These are phyloP conservation scores for Lochmaea capreae DNA, from an alignment of 2,888 invertebrate genomes.

Conservation along the genomic window DNA sequence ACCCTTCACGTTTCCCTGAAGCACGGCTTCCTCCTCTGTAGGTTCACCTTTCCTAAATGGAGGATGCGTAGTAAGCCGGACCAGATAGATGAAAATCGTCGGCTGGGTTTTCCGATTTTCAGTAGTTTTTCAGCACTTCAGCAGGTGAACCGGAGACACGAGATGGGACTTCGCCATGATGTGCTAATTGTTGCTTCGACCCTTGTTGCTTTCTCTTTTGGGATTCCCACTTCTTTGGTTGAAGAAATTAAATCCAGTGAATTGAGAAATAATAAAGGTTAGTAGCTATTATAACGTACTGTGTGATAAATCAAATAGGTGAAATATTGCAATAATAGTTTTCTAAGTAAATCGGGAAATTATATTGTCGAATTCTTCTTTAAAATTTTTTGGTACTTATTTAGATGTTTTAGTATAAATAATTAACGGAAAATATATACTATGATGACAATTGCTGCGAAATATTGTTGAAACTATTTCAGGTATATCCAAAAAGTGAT, in stretches of 20 bases:
- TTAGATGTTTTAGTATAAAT: too few species aligned
- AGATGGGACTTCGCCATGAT: constrained; percentile 49
- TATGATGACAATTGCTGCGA: too few species aligned
- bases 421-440: too few species aligned
- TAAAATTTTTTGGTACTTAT: too few species aligned
- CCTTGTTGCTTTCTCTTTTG: constrained; percentile 49
- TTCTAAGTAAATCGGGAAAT: too few species aligned
- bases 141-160: constrained; percentile 28
- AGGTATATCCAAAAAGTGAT: too few species aligned
- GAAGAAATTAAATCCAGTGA: constrained; percentile 63
- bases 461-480: too few species aligned
- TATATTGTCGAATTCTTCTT: too few species aligned
- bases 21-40: not conserved
- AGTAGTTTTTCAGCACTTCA: constrained; percentile 54
- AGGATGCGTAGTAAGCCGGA: constrained; percentile 52
- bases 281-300: constrained; percentile 32
- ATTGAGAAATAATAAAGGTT: constrained; percentile 62
- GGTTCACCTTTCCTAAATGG: constrained; percentile 21
- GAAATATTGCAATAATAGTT: too few species aligned
- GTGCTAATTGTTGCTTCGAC: constrained; percentile 43
- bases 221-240: constrained; percentile 62
- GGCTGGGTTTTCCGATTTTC: constrained; percentile 54
- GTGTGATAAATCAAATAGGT: not conserved
- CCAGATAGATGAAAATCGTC: constrained; percentile 52
- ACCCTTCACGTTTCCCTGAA: not conserved